Evolutionary conservation across 2,888 invertebrate species (phyloP), one percentile per base, ranked within the genome.

Genomic region (Volucella zonaria): DNA sequence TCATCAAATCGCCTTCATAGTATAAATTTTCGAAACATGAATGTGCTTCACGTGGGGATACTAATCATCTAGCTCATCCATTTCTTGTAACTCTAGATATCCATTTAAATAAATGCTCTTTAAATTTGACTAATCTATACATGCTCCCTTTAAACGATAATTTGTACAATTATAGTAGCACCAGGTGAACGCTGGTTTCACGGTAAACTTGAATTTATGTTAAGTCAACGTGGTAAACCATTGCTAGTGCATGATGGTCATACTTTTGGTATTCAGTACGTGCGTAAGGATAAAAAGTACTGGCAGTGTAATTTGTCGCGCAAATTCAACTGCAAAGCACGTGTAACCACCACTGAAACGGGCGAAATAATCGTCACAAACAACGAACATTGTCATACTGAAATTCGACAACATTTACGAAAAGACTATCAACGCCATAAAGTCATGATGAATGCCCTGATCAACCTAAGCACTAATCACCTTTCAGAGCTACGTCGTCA

Each of bases 371-470:
- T 91, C 51, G 91, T 91, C 1, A 90, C 92, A 3, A 92, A 92
- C 81, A 90, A 93, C 62, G 90, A 92, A 62, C 93, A 93, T 78
- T 92, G 90, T 58, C 93, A 93, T 83, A 90, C 91, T 6, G 92
- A 92, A 87, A 92, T 92, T 61, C 89, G 92, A 0, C 92, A 92
- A 79, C 92, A 92, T 87, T 88, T 92, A 70, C 91, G 92, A 59
- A 92, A 92, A 87, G 92, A 92, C 85, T 92, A 92, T 85, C 91
- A 92, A 87, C 90, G 92, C 23, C 91, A 91, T 81, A 92, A 91
- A 85, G 89, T 91, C 1, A 90, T 91, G 91, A 91, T 91, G 90
- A 91, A 91, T 87, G 91, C 91, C 1, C 70, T 91, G 6, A 89
- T 91, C 11, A 91, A 91, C 82, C 80, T 91, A 43, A 90, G 91